Evolutionary conservation across 2,113 vertebrate genomes (phyloP), one percentile per base, ranked within the genome.

Genomic region (Aegotheles bennettii): DNA sequence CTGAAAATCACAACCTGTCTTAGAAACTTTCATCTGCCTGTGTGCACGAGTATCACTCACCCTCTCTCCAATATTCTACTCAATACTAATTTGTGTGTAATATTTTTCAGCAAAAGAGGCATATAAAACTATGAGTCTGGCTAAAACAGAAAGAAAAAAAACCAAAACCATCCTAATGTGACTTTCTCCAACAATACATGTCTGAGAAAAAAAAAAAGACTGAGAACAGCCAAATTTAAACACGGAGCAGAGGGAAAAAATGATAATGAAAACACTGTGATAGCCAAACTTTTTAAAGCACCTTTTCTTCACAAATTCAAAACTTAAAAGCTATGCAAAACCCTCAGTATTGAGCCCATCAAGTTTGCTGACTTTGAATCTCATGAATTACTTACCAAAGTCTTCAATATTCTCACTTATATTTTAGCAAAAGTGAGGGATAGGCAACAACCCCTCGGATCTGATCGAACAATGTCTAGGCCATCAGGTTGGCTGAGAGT

Each of bases 41-140:
- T 16, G 21, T 63, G 50, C 12, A 40, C 0, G 0, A 33, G 26
- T 31, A 36, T 38, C 51, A 54, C 28, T 47, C 11, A 8, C 21
- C 45, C 35, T 13, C 18, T 57, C 47, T 53, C 29, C 13, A 48
- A 19, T 73, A 15, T 45, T 78, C 50, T 83, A 53, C 40, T 28
- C n/a, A 88, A 40, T n/a, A 75, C 18, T 28, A 47, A 6, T 16
- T 47, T 26, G 4, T 17, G 3, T 23, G 11, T 19, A 63, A 38
- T 86, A 43, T 59, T 74, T 86, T 81, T 67, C 18, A 16, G 17
- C 26, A 86, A 11, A 65, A 69, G n/a, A 78, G 36, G 33, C 21
- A 69, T 1, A 47, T 33, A 84, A 75, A 79, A 40, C 31, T 45
- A 33, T 13, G 23, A 24, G 23, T 77, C 40, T 60, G 10, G 8